Evolutionary conservation across 2,888 invertebrate species (phyloP).

Genomic region (Heliconius charithonia): DNA sequence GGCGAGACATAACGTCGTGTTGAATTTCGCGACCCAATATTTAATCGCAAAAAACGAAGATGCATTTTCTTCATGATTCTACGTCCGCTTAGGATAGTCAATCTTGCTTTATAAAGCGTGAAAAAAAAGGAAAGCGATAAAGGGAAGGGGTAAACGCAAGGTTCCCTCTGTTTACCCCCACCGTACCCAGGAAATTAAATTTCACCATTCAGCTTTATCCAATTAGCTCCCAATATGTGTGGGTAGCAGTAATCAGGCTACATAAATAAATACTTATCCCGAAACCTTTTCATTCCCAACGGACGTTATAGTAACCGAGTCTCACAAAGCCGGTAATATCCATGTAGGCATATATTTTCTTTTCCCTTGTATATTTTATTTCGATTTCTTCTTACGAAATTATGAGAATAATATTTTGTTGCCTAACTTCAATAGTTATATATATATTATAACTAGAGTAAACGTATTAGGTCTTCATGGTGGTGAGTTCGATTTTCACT

Average conservation of each 20-base stretch:
- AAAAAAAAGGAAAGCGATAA: no score
- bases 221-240: constrained; percentile 15
- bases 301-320: constrained; percentile 29
- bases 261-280: constrained; percentile 27
- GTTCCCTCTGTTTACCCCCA: background rate
- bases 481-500: no score
- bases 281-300: constrained; percentile 25
- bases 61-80: no score
- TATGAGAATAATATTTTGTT: constrained; percentile 3
- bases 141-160: background rate
- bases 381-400: constrained; percentile 18
- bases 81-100: no score
- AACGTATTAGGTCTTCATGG: no score
- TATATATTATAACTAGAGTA: no score
- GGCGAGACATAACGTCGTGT: no score
- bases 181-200: background rate
- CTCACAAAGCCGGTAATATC: constrained; percentile 31
- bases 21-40: no score
- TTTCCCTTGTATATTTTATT: constrained; percentile 38
- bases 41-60: no score
- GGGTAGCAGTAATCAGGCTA: constrained; percentile 28
- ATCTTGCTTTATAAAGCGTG: no score
- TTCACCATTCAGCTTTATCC: constrained; percentile 9
- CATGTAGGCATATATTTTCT: constrained; percentile 30
- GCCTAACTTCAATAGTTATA: no score